phyloP scores from a whole-genome alignment of 2,888 invertebrate genomes.

The Thysanoteuthis rhombus region DNA sequence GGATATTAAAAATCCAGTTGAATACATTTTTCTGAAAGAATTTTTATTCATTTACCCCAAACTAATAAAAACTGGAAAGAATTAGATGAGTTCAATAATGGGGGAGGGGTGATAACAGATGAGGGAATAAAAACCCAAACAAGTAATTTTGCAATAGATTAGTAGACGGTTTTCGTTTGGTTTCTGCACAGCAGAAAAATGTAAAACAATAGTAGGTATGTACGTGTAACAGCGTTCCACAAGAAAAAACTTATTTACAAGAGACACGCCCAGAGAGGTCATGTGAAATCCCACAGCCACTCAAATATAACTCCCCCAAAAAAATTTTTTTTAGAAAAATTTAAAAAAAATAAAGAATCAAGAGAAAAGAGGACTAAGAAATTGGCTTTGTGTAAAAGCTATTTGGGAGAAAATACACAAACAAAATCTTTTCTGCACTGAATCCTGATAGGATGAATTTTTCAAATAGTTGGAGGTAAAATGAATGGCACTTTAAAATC shows the following conservation, averaged over 20 bases:
- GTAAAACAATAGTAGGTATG: slow-evolving; percentile 23
- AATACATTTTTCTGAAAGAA: not conserved
- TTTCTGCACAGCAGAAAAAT: slow-evolving; percentile 34
- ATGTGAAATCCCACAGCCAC: slow-evolving; percentile 1
- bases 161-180: not conserved
- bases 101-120: not conserved
- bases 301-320: not conserved
- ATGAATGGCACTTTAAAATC: not conserved
- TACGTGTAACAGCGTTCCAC: slow-evolving; percentile 22
- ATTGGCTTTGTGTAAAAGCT: not conserved
- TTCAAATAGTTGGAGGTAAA: not conserved
- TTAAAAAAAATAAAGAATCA: not conserved
- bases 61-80: not conserved
- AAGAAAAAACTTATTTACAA: slow-evolving; percentile 24
- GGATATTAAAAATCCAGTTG: too few relatives aligned
- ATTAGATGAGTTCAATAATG: not conserved
- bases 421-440: not conserved
- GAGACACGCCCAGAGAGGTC: slow-evolving; percentile 23
- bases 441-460: not conserved
- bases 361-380: not conserved
- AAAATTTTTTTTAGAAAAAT: too few relatives aligned
- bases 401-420: not conserved
- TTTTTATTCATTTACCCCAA: not conserved
- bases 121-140: not conserved
- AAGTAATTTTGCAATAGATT: not conserved